A percentile compares a stretch with the other conserved stretches of the same genome.
Evolutionary conservation across 2,113 vertebrate species (phyloP).

Genomic region (Serilophus lunatus): DNA sequence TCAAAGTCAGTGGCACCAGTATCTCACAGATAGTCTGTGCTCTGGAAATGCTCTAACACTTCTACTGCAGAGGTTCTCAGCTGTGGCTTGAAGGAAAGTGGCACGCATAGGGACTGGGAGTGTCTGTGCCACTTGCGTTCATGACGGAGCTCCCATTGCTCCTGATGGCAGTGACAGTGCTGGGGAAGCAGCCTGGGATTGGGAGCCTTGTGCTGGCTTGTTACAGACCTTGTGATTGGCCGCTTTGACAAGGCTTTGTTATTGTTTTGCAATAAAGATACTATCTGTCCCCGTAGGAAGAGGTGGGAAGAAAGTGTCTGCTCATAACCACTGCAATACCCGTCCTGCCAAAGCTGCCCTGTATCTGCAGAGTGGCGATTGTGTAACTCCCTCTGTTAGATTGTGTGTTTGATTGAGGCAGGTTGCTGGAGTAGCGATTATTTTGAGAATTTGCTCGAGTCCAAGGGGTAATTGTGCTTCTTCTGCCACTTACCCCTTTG

Average conservation of each 20-base stretch:
- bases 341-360: fast-evolving
- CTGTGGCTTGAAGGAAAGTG: not conserved
- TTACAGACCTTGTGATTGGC: not conserved
- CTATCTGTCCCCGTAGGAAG: not conserved
- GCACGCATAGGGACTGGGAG: not conserved
- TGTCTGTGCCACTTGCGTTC: fast-evolving
- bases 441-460: not conserved
- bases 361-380: not conserved
- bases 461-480: not conserved
- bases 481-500: not conserved
- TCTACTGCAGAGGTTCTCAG: not conserved
- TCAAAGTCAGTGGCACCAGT: not conserved
- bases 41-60: not conserved
- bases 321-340: not conserved
- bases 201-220: not conserved
- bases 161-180: not conserved
- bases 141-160: not conserved
- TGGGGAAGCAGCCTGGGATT: not conserved
- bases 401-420: not conserved
- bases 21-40: not conserved
- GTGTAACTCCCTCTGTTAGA: not conserved
- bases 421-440: not conserved
- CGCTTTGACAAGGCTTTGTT: fast-evolving
- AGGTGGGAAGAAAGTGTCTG: not conserved
- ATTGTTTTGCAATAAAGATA: not conserved